Conservation (phyloP, 2,113 vertebrate genomes). For the Ascaphus truei region DNA sequence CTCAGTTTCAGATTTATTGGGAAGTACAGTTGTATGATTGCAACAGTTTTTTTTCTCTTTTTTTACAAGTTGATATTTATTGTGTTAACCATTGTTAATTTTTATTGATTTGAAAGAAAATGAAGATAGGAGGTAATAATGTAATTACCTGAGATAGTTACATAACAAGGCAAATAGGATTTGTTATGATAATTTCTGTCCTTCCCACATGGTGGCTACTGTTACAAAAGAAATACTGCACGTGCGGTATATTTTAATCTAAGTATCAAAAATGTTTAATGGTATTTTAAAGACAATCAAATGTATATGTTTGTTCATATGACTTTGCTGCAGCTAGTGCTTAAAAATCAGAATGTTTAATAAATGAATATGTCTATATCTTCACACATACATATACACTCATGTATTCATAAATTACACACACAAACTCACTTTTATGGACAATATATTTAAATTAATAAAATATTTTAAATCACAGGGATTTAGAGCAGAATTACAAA, state of each 20-base stretch:
- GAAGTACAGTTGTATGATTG: slow-evolving; percentile 18
- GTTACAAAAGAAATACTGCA: slow-evolving; percentile 26
- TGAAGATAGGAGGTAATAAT: slow-evolving; percentile 1
- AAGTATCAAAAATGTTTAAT: slow-evolving; percentile 18
- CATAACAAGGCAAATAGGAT: background rate
- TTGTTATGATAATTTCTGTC: background rate
- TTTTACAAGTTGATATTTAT: no score
- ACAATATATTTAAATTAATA: slow-evolving; percentile 66
- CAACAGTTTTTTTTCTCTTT: no score
- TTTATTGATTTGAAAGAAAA: no score
- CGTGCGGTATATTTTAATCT: slow-evolving; percentile 12
- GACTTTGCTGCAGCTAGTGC: slow-evolving; percentile 22
- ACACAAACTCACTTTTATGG: slow-evolving; percentile 56
- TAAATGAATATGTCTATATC: slow-evolving; percentile 35
- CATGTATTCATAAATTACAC: slow-evolving; percentile 41
- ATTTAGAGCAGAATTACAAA: slow-evolving; percentile 60
- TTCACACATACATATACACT: slow-evolving; percentile 33
- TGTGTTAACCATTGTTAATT: no score
- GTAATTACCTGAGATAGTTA: slow-evolving; percentile 26
- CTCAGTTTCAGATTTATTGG: slow-evolving; percentile 17
- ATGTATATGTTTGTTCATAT: slow-evolving; percentile 17
- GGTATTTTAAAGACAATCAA: slow-evolving; percentile 17
- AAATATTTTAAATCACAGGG: slow-evolving; percentile 62
- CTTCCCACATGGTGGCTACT: background rate
- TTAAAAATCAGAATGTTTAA: slow-evolving; percentile 31